Evolutionary conservation across 2,797 vertebrate genomes (phyloP).

Genomic region (Phaenicophaeus curvirostris): DNA sequence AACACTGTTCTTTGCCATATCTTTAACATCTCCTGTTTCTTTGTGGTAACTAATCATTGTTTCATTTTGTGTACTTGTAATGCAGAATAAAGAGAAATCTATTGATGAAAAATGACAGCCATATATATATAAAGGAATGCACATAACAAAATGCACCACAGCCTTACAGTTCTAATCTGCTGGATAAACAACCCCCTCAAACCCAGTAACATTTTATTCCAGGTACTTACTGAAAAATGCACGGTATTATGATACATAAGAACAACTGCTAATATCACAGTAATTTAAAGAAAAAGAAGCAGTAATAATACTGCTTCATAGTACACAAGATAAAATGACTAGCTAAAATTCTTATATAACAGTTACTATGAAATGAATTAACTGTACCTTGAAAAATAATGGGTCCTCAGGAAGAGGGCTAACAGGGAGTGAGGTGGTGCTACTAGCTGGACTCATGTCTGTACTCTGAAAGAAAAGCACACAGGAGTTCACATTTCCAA

Average conservation of each 20-base stretch:
- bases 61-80: neutral
- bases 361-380: neutral
- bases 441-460: slow-evolving; percentile 93
- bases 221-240: neutral
- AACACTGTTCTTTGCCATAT: neutral
- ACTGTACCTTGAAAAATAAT: slow-evolving; percentile 89
- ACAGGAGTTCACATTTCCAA: neutral
- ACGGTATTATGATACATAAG: neutral
- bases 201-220: neutral
- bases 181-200: neutral
- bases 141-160: neutral
- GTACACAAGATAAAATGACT: neutral
- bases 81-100: neutral
- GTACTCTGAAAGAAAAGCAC: slow-evolving; percentile 85
- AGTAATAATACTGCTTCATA: neutral
- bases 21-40: neutral
- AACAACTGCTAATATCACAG: neutral
- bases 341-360: neutral
- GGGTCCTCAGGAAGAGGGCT: slow-evolving; percentile 94
- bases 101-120: neutral
- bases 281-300: neutral
- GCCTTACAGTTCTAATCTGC: neutral
- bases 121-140: neutral
- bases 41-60: neutral
- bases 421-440: slow-evolving; percentile 92